phyloP scores from a whole-genome alignment of 2,797 vertebrate genomes.

The Aphelocoma californica region DNA sequence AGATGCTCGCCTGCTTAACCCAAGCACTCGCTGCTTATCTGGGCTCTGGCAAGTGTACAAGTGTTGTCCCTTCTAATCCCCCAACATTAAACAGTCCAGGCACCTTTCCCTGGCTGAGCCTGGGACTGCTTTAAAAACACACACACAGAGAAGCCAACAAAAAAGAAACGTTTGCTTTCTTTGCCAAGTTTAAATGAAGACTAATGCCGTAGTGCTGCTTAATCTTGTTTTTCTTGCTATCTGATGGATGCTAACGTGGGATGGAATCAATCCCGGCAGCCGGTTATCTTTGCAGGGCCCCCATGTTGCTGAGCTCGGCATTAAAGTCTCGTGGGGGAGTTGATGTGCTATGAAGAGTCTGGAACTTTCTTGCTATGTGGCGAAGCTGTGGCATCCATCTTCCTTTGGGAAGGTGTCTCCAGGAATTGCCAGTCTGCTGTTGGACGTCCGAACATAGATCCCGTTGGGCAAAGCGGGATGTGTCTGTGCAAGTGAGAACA shows the following conservation, averaged over 20 bases:
- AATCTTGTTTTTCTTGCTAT: slow-evolving; percentile 54
- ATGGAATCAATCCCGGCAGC: slow-evolving; percentile 9
- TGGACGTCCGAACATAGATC: neutral
- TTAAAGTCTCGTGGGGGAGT: neutral
- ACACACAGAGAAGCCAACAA: slow-evolving; percentile 27
- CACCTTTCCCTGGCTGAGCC: slow-evolving; percentile 51
- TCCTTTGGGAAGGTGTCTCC: neutral
- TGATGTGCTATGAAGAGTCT: neutral
- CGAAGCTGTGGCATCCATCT: neutral
- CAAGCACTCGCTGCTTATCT: slow-evolving; percentile 65
- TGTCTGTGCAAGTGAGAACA: neutral
- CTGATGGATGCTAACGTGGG: slow-evolving; percentile 24
- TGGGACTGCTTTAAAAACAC: slow-evolving; percentile 10
- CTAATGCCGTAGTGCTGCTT: slow-evolving; percentile 31
- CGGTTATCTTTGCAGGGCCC: slow-evolving; percentile 25
- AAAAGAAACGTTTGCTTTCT: slow-evolving; percentile 23
- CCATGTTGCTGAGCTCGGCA: slow-evolving; percentile 3
- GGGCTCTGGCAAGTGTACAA: slow-evolving; percentile 61
- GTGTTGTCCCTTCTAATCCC: slow-evolving; percentile 68
- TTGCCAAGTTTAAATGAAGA: slow-evolving; percentile 59
- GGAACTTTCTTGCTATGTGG: neutral
- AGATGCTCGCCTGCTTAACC: slow-evolving; percentile 64
- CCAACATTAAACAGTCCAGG: slow-evolving; percentile 68
- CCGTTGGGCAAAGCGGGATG: accelerated
- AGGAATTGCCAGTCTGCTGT: neutral